Percentiles rank a stretch among this genome's conserved stretches.
phyloP scores from a whole-genome alignment of 1,140 invertebrate species.

The Trachelipus rathkii region DNA sequence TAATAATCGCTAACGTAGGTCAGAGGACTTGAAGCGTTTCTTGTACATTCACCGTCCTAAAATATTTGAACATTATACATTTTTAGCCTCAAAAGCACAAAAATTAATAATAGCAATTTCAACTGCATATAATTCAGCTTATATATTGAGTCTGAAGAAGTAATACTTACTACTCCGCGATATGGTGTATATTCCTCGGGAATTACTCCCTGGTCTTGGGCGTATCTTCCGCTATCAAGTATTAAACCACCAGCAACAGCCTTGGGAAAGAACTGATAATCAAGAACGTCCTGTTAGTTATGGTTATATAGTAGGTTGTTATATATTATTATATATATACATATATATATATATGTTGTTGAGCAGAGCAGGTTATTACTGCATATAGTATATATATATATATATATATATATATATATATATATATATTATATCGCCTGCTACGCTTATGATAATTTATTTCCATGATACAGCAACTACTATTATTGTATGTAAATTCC shows the following conservation, averaged over 20 bases:
- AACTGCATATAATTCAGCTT: background rate
- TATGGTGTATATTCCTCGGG: slow-evolving; percentile 23
- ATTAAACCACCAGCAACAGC: slow-evolving; percentile 57
- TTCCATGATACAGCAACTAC: too few species aligned
- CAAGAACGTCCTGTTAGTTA: slow-evolving; percentile 52
- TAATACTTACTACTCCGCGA: slow-evolving; percentile 2
- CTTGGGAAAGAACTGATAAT: slow-evolving; percentile 55
- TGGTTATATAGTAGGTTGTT: too few species aligned
- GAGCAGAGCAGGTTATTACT: too few species aligned
- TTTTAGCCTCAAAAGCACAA: background rate
- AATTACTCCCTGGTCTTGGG: slow-evolving; percentile 14
- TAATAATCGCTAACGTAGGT: slow-evolving; percentile 53
- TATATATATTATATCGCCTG: too few species aligned
- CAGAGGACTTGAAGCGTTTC: background rate
- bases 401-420: too few species aligned
- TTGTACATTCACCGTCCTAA: background rate
- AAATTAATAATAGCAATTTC: background rate
- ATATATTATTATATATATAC: too few species aligned
- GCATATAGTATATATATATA: too few species aligned
- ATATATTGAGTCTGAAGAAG: background rate
- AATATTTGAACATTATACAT: background rate
- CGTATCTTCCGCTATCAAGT: slow-evolving; percentile 54
- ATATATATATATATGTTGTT: too few species aligned
- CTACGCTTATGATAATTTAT: too few species aligned
- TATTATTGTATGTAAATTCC: slow-evolving; percentile 46